Percentiles rank a stretch among this genome's conserved stretches.
phyloP scores from a whole-genome alignment of 2,113 vertebrate species.

The Sclerurus mexicanus region DNA sequence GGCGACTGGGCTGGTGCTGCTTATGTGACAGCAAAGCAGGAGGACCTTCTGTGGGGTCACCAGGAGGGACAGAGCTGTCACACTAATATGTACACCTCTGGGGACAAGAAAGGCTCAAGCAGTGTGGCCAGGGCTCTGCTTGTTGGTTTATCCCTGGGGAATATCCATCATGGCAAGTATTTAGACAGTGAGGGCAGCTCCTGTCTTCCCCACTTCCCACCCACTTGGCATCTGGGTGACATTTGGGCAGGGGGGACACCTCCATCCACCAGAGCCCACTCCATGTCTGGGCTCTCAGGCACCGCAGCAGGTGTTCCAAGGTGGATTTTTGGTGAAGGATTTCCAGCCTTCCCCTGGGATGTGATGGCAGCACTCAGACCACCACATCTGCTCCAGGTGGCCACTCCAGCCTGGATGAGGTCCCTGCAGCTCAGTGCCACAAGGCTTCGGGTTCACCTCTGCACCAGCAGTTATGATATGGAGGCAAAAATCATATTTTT shows the following conservation, averaged over 20 bases:
- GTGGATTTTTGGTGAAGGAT: not conserved
- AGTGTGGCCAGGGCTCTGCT: not conserved
- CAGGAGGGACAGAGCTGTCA: not conserved
- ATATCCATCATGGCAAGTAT: rapidly evolving
- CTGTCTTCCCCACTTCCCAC: not conserved
- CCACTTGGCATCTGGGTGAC: not conserved
- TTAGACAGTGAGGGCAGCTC: not conserved
- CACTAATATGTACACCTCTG: rapidly evolving
- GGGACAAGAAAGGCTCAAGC: rapidly evolving
- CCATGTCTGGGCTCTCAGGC: not conserved
- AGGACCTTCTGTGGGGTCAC: not conserved
- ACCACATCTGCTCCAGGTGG: not conserved
- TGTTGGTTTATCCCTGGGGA: not conserved
- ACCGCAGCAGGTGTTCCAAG: not conserved
- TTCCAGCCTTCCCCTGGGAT: not conserved
- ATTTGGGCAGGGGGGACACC: not conserved
- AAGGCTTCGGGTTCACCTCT: not conserved
- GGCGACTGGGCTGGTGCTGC: rapidly evolving
- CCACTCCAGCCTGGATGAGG: not conserved
- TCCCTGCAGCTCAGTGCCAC: not conserved
- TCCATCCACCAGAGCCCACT: not conserved
- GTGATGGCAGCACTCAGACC: not conserved
- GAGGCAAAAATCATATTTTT: not conserved
- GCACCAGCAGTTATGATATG: rapidly evolving
- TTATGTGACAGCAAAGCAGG: not conserved